Evolutionary conservation across 2,797 vertebrate species (phyloP).

Genomic region (Malacoraja senta): DNA sequence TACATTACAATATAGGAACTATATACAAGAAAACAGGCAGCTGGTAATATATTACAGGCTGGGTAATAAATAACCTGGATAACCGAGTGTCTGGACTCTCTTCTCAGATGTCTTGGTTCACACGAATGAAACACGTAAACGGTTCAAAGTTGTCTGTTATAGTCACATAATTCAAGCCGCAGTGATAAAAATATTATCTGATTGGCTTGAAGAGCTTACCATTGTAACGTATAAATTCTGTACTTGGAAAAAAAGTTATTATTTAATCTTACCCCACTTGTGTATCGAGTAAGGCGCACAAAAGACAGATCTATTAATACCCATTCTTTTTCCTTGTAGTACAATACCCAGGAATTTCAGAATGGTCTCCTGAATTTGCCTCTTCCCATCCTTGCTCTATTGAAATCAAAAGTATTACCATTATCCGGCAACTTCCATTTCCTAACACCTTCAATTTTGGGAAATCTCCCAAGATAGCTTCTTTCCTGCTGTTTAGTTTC

Average conservation of each 20-base stretch:
- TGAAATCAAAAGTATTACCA: not conserved
- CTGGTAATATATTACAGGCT: not conserved
- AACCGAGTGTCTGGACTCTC: not conserved
- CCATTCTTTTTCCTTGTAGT: not conserved
- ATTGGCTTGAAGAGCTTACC: not conserved
- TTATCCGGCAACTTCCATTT: not conserved
- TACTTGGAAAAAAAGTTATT: not conserved
- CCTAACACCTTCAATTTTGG: too few relatives aligned
- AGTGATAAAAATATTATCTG: not conserved
- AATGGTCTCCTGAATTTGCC: not conserved
- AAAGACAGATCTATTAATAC: not conserved
- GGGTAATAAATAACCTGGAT: constrained; percentile 12
- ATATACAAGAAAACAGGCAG: not conserved
- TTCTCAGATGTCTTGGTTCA: not conserved
- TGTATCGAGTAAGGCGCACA: not conserved
- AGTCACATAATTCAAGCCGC: not conserved
- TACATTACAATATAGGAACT: not conserved
- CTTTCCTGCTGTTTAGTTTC: too few relatives aligned
- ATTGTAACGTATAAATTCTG: not conserved
- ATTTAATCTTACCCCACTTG: not conserved
- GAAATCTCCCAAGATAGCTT: too few relatives aligned
- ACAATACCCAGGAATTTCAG: not conserved
- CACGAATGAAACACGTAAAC: not conserved
- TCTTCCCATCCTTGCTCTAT: not conserved
- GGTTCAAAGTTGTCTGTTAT: not conserved